Evolutionary conservation across 2,797 vertebrate species (phyloP).

Genomic region (Xenops minutus): DNA sequence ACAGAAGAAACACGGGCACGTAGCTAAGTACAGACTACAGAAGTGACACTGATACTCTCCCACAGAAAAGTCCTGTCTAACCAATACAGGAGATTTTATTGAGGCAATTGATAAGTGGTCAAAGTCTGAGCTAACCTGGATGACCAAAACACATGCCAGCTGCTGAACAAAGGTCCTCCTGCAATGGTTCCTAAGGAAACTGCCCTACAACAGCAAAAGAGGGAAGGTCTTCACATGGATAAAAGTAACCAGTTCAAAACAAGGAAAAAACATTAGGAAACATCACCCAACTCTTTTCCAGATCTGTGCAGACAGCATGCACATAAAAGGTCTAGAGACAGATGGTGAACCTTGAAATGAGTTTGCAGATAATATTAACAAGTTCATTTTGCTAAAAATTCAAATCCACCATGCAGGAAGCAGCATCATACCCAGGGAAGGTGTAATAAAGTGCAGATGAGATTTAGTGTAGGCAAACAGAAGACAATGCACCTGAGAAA

Average conservation of each 20-base stretch:
- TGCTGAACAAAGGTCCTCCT: background rate
- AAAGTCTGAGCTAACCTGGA: background rate
- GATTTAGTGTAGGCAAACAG: background rate
- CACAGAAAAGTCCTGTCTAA: background rate
- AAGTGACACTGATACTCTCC: background rate
- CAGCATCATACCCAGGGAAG: background rate
- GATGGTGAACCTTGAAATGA: background rate
- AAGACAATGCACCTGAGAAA: background rate
- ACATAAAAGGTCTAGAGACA: background rate
- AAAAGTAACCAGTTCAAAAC: background rate
- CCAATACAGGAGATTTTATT: background rate
- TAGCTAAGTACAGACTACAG: background rate
- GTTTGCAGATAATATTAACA: background rate
- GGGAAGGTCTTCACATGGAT: background rate
- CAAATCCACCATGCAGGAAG: background rate
- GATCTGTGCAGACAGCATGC: background rate
- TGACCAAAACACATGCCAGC: background rate
- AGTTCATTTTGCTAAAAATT: background rate
- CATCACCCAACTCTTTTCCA: background rate
- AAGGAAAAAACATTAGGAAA: background rate
- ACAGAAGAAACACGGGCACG: accelerated
- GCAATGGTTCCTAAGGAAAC: background rate
- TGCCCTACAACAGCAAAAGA: background rate
- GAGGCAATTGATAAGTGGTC: background rate
- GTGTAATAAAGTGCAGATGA: slow-evolving; percentile 9